A percentile compares a stretch with the other conserved stretches of the same genome.
Evolutionary conservation across 2,888 invertebrate species (phyloP).

Genomic region (Xanthia togata): DNA sequence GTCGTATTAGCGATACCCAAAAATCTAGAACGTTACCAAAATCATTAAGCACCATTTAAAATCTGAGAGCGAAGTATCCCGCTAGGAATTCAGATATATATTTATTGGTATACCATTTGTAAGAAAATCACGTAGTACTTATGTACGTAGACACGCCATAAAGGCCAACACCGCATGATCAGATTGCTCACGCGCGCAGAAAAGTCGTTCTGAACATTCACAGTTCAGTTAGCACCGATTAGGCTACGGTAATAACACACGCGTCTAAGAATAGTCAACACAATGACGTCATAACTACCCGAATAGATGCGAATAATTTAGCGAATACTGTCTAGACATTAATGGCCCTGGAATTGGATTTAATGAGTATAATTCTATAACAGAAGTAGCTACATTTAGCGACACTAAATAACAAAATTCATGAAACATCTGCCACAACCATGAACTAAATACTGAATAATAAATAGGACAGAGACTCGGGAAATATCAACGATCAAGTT

Average conservation of each 20-base stretch:
- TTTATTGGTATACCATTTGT: slow-evolving; percentile 57
- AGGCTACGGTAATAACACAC: slow-evolving; percentile 44
- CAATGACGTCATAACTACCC: slow-evolving; percentile 66
- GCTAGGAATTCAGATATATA: slow-evolving; percentile 39
- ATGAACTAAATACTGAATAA: slow-evolving; percentile 41
- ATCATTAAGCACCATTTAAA: slow-evolving; percentile 58
- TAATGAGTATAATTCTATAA: slow-evolving; percentile 54
- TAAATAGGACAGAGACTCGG: slow-evolving; percentile 45
- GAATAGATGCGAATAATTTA: slow-evolving; percentile 66
- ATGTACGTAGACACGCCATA: slow-evolving; percentile 40
- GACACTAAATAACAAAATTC: slow-evolving; percentile 22
- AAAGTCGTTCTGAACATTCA: slow-evolving; percentile 46
- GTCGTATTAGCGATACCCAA: slow-evolving; percentile 36
- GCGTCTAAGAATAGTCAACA: slow-evolving; percentile 47
- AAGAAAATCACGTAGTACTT: slow-evolving; percentile 59
- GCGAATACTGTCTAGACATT: slow-evolving; percentile 70
- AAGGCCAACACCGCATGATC: slow-evolving; percentile 49
- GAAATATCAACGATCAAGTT: slow-evolving; percentile 59
- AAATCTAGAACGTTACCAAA: slow-evolving; percentile 26
- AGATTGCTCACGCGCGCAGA: slow-evolving; percentile 50
- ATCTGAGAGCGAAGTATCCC: slow-evolving; percentile 38
- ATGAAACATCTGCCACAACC: slow-evolving; percentile 26
- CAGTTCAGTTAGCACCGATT: slow-evolving; percentile 52
- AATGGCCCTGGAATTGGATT: slow-evolving; percentile 67
- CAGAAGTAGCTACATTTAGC: slow-evolving; percentile 44